phyloP scores from a whole-genome alignment of 2,888 invertebrate species.

The Caenorhabditis sp. region DNA sequence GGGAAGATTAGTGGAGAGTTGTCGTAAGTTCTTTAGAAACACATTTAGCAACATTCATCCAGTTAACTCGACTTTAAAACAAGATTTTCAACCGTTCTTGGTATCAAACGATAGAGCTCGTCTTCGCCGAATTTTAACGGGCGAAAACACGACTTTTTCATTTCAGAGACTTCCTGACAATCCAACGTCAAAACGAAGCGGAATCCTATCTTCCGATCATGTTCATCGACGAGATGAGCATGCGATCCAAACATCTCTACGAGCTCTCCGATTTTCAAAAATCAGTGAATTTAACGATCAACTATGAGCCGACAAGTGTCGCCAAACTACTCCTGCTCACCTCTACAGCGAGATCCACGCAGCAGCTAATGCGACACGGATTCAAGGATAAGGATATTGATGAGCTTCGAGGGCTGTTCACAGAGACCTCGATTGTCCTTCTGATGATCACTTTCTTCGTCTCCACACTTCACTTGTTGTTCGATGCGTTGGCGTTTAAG shows the following conservation, averaged over 20 bases:
- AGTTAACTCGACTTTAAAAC: too few species aligned
- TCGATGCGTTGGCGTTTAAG: conserved; percentile 98
- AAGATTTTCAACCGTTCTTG: too few species aligned
- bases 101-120: too few species aligned
- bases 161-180: conserved; percentile 61
- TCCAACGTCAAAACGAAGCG: conserved; percentile 3
- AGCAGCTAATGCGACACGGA: conserved; percentile 86
- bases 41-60: too few species aligned
- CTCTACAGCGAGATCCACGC: conserved; percentile 83
- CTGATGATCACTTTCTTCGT: conserved; percentile 93
- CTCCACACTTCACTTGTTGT: conserved; percentile 94
- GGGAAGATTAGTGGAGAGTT: conserved; percentile 59
- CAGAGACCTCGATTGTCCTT: conserved; percentile 95
- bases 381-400: conserved; percentile 96
- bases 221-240: conserved; percentile 90
- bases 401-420: conserved; percentile 91
- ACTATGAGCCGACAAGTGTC: conserved; percentile 76
- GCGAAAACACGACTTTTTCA: not conserved
- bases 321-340: conserved; percentile 84
- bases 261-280: conserved; percentile 60
- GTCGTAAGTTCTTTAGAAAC: conserved; percentile 35
- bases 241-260: conserved; percentile 89
- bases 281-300: conserved; percentile 72
- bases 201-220: conserved; percentile 89
- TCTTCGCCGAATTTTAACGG: not conserved